Percentiles rank a stretch among this genome's conserved stretches.
These are phyloP conservation scores for Syngnathus floridae DNA, from an alignment of 2,113 vertebrate genomes.

Conservation along the genomic window DNA sequence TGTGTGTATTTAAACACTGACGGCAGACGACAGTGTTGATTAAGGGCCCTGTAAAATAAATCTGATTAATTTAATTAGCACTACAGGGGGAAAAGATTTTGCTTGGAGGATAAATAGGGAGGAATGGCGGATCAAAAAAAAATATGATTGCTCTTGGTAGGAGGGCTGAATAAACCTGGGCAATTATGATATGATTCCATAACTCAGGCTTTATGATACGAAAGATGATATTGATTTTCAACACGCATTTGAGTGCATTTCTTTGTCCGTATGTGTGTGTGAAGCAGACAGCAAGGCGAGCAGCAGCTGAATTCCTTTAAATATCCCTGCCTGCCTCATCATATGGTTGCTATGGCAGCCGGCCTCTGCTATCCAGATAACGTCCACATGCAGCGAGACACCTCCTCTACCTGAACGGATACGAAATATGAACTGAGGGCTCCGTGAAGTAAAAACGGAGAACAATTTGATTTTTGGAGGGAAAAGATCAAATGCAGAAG, in stretches of 20 bases:
- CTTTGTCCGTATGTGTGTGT: conserved; percentile 46
- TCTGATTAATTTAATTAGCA: conserved; percentile 21
- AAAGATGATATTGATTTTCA: conserved; percentile 13
- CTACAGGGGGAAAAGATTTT: background rate
- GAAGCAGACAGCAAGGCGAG: conserved; percentile 50
- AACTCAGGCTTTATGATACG: background rate
- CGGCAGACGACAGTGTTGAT: conserved; percentile 3
- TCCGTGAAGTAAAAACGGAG: background rate
- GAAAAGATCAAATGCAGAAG: conserved; percentile 50
- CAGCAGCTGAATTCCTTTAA: conserved; percentile 71
- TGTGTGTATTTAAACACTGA: background rate
- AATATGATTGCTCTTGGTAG: background rate
- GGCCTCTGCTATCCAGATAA: conserved; percentile 62
- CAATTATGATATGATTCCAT: background rate
- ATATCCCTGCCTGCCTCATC: conserved; percentile 68
- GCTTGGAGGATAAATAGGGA: conserved; percentile 5
- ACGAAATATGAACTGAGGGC: background rate
- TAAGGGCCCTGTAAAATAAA: conserved; percentile 18
- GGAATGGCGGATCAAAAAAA: conserved; percentile 1
- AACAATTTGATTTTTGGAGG: conserved; percentile 12
- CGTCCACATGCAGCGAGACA: conserved; percentile 53
- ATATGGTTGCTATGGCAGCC: conserved; percentile 71
- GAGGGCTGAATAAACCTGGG: background rate
- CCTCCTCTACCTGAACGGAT: conserved; percentile 51
- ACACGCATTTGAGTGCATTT: conserved; percentile 24